Percentiles rank a stretch among this genome's conserved stretches.
Evolutionary conservation across 2,113 vertebrate genomes (phyloP).

Genomic region (Corythornis vintsioides): DNA sequence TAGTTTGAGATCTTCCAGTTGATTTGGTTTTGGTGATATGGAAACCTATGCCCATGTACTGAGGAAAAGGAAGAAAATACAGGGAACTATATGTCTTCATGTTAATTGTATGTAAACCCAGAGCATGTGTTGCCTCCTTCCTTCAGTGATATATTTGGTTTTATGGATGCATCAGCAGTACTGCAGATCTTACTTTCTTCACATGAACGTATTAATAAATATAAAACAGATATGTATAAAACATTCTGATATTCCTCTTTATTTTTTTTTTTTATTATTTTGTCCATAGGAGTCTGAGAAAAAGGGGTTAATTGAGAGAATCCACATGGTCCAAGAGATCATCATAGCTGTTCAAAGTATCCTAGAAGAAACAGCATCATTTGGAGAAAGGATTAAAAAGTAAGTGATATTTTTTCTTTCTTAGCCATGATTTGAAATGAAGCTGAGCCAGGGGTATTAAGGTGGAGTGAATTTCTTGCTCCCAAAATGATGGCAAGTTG

Average conservation of each 20-base stretch:
- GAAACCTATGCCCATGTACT: not conserved
- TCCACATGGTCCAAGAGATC: slow-evolving; percentile 97
- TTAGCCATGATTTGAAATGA: not conserved
- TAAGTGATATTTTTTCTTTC: slow-evolving; percentile 66
- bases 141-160: not conserved
- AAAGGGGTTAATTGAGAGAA: slow-evolving; percentile 93
- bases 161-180: not conserved
- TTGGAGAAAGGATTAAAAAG: slow-evolving; percentile 97
- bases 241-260: not conserved
- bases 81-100: not conserved
- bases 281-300: slow-evolving; percentile 86
- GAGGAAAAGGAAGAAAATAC: not conserved
- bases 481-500: not conserved
- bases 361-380: slow-evolving; percentile 88
- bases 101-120: not conserved
- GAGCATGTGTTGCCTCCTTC: not conserved
- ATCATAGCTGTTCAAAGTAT: slow-evolving; percentile 89
- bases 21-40: not conserved
- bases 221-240: not conserved
- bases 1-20: not conserved
- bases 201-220: not conserved
- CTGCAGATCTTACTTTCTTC: not conserved
- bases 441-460: not conserved
- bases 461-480: not conserved
- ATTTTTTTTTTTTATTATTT: not conserved